Base-by-base conservation (phyloP, 2,797 vertebrate genomes). In the Molossus molossus region DNA sequence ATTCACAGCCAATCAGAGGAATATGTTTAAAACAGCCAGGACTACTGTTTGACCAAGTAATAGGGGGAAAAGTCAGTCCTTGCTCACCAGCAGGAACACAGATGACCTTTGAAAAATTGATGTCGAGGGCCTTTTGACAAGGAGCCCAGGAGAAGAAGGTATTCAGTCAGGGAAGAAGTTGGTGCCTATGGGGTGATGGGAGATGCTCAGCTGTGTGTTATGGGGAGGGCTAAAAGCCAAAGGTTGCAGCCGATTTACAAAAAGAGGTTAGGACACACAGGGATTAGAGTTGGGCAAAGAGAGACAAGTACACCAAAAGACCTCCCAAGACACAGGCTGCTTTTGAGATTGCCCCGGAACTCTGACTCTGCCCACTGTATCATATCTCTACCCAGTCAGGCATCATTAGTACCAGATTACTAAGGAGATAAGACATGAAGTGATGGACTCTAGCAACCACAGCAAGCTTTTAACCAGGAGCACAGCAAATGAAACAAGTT, bases 391-490 rank as follows among this genome's bases (percentile, higher is more conserved):
- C 53, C 53, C 53, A 83, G 45, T 40, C n/a, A 79, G 64, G 55
- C 29, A 13, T 50, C 40, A 65, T 75, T 84, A 48, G 40, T 73
- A 60, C 40, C 62, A 77, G 70, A 76, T 77, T 77, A 77, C 21
- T 58, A 27, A 77, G 55, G 20, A n/a, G 1, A 53, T 94, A 62
- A 60, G n/a, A 45, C 18, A 37, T 84, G 72, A 53, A 5, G 18
- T 13, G 20, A 62, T 62, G 40, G 73, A 9, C 11, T 27, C 29
- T n/a, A 76, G 50, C 12, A 77, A 84, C 17, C 13, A 53, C 25
- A 18, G 20, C 14, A 85, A 83, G n/a, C 50, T 69, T 94, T 89
- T 40, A 83, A 84, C 45, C 62, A 90, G 53, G 40, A 90, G 55
- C n/a, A 84, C 69, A 83, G 21, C 21, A 58, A 76, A 88, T 67